Base-by-base conservation (phyloP, 2,888 invertebrate genomes). In the Venustoraphidia nigricollis region DNA sequence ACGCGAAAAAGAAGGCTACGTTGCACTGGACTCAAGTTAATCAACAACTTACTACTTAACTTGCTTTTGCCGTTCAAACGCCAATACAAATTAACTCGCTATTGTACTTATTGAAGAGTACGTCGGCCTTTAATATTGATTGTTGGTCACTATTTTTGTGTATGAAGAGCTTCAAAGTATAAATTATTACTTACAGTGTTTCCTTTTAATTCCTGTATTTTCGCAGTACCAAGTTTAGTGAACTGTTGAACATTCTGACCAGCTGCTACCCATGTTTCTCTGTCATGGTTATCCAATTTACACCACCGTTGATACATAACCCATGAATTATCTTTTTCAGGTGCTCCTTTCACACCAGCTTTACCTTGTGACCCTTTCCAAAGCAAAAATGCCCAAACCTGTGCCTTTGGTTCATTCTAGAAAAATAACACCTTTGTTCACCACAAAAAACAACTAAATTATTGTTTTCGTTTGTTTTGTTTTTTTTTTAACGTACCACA, bases 221-320 rank as follows among this genome's bases (percentile, higher is more conserved):
- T 84, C 53, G 82, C 79, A 58, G 75, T 74, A 52, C 75, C 73
- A 59, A 79, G 74, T 63, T 78, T 78, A 40, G 78, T 77, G 57
- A 83, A 75, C 0, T 77, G 76, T 62, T 85, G 84, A 55, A 87
- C 80, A 54, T 80, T 81, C 56, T 79, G 73, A 1, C 88, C 88
- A 2, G 89, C 89, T 0, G 80, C 75, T 50, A 88, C 79, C 89
- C 89, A 89, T 0, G 83, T 76, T 43, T 82, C 81, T 47, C 85
- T 74, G 46, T 83, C 75, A 11, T 76, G 72, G 50, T 81, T 78
- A 1, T 84, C 79, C 75, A 89, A 78, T 59, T 83, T 81, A 54
- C 85, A 83, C 89, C 89, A 89, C 55, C 80, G 79, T 61, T 88
- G 86, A 63, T 88, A 89, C 9, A 88, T 68, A 53, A 80, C 77